Evolutionary conservation across 1,140 invertebrate genomes (phyloP), one percentile per base, ranked within the genome.

Genomic region (Drosophila setifemur): DNA sequence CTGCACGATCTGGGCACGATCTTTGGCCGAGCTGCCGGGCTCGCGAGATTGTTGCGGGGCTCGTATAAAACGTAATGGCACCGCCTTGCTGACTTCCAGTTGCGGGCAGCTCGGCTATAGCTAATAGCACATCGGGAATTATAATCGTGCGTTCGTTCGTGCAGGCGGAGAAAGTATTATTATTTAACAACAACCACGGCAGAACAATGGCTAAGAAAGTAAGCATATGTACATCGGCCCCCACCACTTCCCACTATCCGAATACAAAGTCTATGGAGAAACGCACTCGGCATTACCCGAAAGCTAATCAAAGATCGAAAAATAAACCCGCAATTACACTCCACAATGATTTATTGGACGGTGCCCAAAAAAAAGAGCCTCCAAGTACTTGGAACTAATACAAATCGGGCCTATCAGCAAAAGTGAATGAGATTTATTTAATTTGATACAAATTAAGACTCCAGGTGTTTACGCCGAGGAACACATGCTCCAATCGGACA

Each of bases 1-100:
- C 37, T 61, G 57, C 95, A 99, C 9, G 97, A 94, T 91, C 97
- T 99, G 91, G 99, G 97, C 16, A 98, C 92, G 16, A 99, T 94
- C 87, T 96, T 95, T 18, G 94, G 91, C 33, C 14, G 14, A 18
- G 33, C 33, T 8, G 33, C 3, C 31, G 31, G 31, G 31, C 31
- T n/a, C 31, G 11, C 31, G 31, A 33, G 31, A 33, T 9, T 39
- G 35, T 39, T 42, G 26, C 40, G 50, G 39, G 29, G 39, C 23
- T 48, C 63, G 66, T 85, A 83, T 83, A 83, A 83, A 83, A 85
- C 39, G 74, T 79, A 79, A 63, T 43, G 48, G 63, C 44, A 64
- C 43, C 33, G 35, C 58, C 28, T 40, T 47, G 39, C 33, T 21
- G 33, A 52, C 66, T 67, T 49, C 58, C 81, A 83, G 79, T 83